Conservation (phyloP, 2,888 invertebrate species). For the Caenorhabditis panamensis region DNA sequence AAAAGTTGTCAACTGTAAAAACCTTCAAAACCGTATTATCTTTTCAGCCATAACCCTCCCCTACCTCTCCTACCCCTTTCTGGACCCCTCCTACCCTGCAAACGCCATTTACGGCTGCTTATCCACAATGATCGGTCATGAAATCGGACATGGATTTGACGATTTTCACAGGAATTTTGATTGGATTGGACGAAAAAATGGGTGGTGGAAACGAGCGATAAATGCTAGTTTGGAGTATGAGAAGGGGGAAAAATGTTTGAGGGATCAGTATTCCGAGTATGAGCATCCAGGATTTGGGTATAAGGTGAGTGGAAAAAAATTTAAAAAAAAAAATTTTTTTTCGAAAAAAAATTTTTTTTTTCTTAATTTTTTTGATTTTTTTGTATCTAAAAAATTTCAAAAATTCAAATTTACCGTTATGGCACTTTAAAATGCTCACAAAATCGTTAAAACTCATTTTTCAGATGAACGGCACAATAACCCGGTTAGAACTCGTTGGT, state of each 20-base stretch:
- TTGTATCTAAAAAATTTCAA: background rate
- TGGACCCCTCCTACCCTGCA: slow-evolving; percentile 17
- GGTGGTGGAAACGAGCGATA: slow-evolving; percentile 11
- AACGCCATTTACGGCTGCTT: slow-evolving; percentile 13
- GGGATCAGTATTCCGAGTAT: slow-evolving; percentile 35
- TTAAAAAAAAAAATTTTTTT: background rate
- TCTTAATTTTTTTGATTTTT: background rate
- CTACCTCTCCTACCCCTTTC: slow-evolving; percentile 10
- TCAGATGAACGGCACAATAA: slow-evolving; percentile 34
- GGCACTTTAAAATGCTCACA: background rate
- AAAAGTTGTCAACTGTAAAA: background rate
- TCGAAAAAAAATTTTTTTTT: too few relatives aligned
- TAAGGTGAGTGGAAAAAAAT: slow-evolving; percentile 3
- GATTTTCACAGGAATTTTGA: slow-evolving; percentile 14
- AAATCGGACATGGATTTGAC: slow-evolving; percentile 49
- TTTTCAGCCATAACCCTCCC: slow-evolving; percentile 25
- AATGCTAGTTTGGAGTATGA: slow-evolving; percentile 19
- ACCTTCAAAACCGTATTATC: background rate
- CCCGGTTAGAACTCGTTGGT: slow-evolving; percentile 4
- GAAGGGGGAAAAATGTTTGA: slow-evolving; percentile 20
- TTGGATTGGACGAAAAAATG: slow-evolving; percentile 1
- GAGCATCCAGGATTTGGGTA: slow-evolving; percentile 25
- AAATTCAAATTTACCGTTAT: background rate
- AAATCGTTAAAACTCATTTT: slow-evolving; percentile 9
- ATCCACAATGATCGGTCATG: slow-evolving; percentile 23